Evolutionary conservation across 2,888 invertebrate species (phyloP).

Genomic region (Aporophyla lueneburgensis): DNA sequence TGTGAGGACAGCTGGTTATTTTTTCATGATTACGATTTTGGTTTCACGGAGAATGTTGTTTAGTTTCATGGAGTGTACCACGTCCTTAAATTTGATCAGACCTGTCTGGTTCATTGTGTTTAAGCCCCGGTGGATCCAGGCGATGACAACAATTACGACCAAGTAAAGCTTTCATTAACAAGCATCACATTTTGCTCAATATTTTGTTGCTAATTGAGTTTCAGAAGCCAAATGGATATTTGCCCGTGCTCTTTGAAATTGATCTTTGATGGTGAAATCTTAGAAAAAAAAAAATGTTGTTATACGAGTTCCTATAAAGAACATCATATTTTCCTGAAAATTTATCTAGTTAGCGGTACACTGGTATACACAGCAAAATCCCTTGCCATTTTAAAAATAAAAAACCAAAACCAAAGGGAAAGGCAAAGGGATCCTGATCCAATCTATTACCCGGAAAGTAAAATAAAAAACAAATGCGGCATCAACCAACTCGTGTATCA

Average conservation of each 20-base stretch:
- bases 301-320: not conserved
- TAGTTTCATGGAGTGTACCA: not conserved
- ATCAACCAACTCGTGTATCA: not conserved
- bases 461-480: not conserved
- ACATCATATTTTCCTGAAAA: no score
- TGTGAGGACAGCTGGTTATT: not conserved
- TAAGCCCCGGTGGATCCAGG: slow-evolving; percentile 3
- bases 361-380: not conserved
- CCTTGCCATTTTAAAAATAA: not conserved
- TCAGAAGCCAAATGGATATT: not conserved
- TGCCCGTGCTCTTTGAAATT: not conserved
- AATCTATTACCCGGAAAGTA: not conserved
- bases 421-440: not conserved
- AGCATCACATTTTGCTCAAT: slow-evolving; percentile 11
- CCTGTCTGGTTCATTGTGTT: not conserved
- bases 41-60: not conserved
- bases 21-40: not conserved
- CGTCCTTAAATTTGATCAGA: not conserved
- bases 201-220: slow-evolving; percentile 28
- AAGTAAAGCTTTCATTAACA: slow-evolving; percentile 19
- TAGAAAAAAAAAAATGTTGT: not conserved
- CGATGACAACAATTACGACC: slow-evolving; percentile 19
- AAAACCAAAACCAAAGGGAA: no score
- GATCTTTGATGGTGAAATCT: not conserved
- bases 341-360: not conserved